Evolutionary conservation across 1,140 invertebrate species (phyloP).

Genomic region (Rhizoglyphus robini): DNA sequence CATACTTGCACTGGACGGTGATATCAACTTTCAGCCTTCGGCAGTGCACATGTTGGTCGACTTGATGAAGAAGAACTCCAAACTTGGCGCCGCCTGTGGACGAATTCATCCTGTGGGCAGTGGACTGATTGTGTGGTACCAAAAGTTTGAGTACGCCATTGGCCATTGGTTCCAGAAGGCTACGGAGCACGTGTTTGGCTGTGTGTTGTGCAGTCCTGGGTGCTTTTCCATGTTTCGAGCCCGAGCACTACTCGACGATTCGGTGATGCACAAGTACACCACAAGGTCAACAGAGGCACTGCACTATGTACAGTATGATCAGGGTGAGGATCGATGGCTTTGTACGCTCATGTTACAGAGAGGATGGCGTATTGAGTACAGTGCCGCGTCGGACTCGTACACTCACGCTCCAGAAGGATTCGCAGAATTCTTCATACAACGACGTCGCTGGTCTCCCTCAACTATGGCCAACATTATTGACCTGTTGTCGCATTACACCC

Average conservation of each 20-base stretch:
- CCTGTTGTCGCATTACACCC: conserved; percentile 40
- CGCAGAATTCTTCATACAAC: conserved; percentile 47
- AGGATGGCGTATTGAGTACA: conserved; percentile 50
- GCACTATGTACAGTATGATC: conserved; percentile 49
- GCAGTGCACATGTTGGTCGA: conserved; percentile 86
- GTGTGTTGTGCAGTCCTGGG: conserved; percentile 93
- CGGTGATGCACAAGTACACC: conserved; percentile 46
- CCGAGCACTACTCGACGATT: conserved; percentile 46
- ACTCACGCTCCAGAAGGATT: conserved; percentile 49
- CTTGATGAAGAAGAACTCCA: conserved; percentile 97
- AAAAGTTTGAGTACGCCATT: conserved; percentile 96
- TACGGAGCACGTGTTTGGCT: conserved; percentile 94
- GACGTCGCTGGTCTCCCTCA: conserved; percentile 49
- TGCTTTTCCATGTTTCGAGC: conserved; percentile 74
- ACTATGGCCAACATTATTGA: conserved; percentile 53
- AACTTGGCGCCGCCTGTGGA: conserved; percentile 83
- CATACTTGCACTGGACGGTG: conserved; percentile 84
- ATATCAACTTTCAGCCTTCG: conserved; percentile 92
- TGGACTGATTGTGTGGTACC: conserved; percentile 98
- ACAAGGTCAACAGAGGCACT: conserved; percentile 40
- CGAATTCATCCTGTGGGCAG: conserved; percentile 93
- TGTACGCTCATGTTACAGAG: conserved; percentile 48
- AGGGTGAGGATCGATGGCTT: conserved; percentile 51
- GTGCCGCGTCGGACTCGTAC: conserved; percentile 48
- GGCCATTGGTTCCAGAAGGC: conserved; percentile 99